phyloP scores from a whole-genome alignment of 1,140 invertebrate genomes.

The Scaptodrosophila lebanonensis region DNA sequence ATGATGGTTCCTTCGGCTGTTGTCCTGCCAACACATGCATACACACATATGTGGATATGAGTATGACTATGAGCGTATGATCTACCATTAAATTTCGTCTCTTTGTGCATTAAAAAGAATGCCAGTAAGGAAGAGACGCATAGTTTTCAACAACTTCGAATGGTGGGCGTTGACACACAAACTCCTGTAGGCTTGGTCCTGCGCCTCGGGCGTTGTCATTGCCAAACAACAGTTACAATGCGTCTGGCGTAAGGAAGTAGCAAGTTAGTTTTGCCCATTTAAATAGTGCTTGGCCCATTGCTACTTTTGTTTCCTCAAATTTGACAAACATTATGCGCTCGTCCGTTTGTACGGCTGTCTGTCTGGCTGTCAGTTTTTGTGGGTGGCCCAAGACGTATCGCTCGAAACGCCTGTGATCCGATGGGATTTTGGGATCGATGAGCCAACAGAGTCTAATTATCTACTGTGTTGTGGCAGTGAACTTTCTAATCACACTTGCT shows the following conservation, averaged over 20 bases:
- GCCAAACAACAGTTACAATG: constrained; percentile 46
- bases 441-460: too few species aligned
- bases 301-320: too few species aligned
- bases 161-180: constrained; percentile 49
- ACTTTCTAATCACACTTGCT: too few species aligned
- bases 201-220: constrained; percentile 16
- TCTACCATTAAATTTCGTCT: constrained; percentile 57
- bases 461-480: too few species aligned
- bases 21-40: too few species aligned
- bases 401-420: too few species aligned
- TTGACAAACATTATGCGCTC: too few species aligned
- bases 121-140: too few species aligned
- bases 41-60: too few species aligned
- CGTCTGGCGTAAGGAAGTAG: constrained; percentile 64
- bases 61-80: constrained; percentile 1
- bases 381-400: constrained; percentile 35
- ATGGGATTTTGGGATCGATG: too few species aligned
- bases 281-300: constrained; percentile 39
- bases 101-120: too few species aligned
- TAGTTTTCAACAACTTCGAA: constrained; percentile 35
- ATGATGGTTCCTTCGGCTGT: too few species aligned
- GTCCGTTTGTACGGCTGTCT: constrained; percentile 40
- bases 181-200: constrained; percentile 10
- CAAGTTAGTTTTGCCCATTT: constrained; percentile 64
- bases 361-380: constrained; percentile 16